Evolutionary conservation across 2,797 vertebrate genomes (phyloP).

Genomic region (Peromyscus attwateri): DNA sequence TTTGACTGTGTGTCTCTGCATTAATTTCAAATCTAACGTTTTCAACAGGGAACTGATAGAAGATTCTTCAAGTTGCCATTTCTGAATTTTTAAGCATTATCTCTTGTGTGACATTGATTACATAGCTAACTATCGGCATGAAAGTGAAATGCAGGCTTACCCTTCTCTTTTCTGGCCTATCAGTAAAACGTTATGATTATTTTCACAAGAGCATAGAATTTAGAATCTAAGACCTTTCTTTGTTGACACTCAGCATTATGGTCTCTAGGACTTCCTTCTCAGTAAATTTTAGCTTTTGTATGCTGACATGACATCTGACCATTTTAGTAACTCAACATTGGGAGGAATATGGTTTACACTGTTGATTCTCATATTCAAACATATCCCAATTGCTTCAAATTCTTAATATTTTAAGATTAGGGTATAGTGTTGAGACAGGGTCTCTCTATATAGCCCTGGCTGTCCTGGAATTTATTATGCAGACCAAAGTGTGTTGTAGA

Average conservation of each 20-base stretch:
- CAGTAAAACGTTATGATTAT: background rate
- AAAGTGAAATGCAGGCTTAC: background rate
- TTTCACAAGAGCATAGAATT: background rate
- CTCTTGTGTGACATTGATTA: background rate
- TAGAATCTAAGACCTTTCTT: constrained; percentile 2
- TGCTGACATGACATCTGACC: background rate
- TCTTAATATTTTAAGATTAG: no score
- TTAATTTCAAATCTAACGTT: background rate
- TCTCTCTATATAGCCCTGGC: no score
- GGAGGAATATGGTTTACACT: no score
- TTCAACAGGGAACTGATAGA: background rate
- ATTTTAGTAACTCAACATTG: background rate
- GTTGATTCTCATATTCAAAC: background rate
- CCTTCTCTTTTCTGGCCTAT: background rate
- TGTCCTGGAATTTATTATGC: no score
- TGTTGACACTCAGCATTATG: background rate
- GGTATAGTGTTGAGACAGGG: no score
- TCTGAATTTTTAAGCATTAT: background rate
- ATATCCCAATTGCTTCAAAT: background rate
- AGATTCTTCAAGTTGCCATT: background rate
- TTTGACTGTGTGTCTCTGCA: no score
- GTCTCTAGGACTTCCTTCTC: no score
- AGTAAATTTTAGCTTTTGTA: background rate
- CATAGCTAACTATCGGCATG: background rate
- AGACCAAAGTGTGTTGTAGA: no score